Evolutionary conservation across 2,888 invertebrate species (phyloP).

Genomic region (Plusia festucae): DNA sequence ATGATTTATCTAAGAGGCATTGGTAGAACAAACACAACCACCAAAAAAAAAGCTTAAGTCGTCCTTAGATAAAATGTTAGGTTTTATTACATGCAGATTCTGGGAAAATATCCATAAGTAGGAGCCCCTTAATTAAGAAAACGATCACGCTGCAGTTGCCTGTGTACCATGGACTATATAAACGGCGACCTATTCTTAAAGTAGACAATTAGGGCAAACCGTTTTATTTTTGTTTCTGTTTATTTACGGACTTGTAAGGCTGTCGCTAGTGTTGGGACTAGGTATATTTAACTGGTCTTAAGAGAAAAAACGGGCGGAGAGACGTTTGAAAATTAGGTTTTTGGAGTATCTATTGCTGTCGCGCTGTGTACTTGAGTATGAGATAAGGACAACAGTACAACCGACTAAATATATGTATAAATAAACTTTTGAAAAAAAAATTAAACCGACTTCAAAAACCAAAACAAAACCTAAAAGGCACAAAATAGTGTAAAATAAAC

Average conservation of each 20-base stretch:
- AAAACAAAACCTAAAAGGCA: no score
- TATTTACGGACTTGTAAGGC: constrained; percentile 65
- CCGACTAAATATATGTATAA: no score
- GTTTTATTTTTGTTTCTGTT: constrained; percentile 68
- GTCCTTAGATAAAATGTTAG: background rate
- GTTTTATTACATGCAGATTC: no score
- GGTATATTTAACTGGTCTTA: background rate
- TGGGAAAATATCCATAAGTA: constrained; percentile 16
- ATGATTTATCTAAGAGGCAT: no score
- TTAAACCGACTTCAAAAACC: no score
- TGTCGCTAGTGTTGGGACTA: constrained; percentile 19
- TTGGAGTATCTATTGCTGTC: no score
- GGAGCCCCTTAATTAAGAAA: constrained; percentile 30
- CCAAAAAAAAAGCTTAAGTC: background rate
- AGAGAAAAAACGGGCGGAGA: no score
- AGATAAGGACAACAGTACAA: no score
- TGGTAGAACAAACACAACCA: background rate
- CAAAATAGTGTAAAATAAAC: no score
- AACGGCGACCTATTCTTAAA: constrained; percentile 60
- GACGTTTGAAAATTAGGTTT: no score
- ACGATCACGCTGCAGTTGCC: constrained; percentile 29
- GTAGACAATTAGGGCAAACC: constrained; percentile 71
- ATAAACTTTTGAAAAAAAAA: no score
- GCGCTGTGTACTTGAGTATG: no score
- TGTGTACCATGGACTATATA: constrained; percentile 40